These are phyloP conservation scores for Caenorhabditis macrosperma DNA, from an alignment of 2,888 invertebrate genomes.

Conservation along the genomic window DNA sequence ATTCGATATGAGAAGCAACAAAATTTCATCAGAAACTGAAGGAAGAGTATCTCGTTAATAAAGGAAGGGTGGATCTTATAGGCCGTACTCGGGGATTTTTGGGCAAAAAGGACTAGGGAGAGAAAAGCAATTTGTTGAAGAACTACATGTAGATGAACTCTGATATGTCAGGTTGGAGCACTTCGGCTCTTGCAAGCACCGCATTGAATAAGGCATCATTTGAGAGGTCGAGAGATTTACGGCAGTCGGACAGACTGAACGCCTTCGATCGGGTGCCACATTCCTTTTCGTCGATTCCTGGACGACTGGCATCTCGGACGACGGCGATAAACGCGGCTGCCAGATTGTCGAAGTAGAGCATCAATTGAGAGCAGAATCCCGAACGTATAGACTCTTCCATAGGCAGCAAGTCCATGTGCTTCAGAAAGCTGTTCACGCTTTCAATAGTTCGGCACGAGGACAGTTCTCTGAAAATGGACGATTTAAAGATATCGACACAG, in stretches of 20 bases:
- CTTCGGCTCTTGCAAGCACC: conserved; percentile 75
- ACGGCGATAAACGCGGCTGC: conserved; percentile 70
- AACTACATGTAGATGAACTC: conserved; percentile 71
- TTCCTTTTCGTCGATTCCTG: conserved; percentile 62
- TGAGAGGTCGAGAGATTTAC: conserved; percentile 66
- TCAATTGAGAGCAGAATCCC: conserved; percentile 73
- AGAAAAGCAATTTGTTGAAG: not conserved
- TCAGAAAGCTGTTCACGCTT: conserved; percentile 64
- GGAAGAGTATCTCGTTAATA: conserved; percentile 29
- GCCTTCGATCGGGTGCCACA: conserved; percentile 58
- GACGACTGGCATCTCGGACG: conserved; percentile 68
- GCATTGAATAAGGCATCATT: conserved; percentile 71
- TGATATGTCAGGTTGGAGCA: conserved; percentile 71
- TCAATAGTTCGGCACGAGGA: conserved; percentile 59
- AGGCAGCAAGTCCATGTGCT: conserved; percentile 69
- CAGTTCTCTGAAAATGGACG: conserved; percentile 62
- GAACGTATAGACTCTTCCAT: conserved; percentile 68
- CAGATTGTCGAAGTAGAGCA: conserved; percentile 72
- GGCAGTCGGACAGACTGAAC: conserved; percentile 65
- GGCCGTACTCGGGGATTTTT: not conserved
- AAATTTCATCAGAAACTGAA: conserved; percentile 41
- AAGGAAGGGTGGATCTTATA: not conserved
- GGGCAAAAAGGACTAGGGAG: not conserved
- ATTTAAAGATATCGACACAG: conserved; percentile 4
- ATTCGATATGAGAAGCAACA: conserved; percentile 8